Conservation (phyloP, 2,113 vertebrate species). For the Lagopus muta region DNA sequence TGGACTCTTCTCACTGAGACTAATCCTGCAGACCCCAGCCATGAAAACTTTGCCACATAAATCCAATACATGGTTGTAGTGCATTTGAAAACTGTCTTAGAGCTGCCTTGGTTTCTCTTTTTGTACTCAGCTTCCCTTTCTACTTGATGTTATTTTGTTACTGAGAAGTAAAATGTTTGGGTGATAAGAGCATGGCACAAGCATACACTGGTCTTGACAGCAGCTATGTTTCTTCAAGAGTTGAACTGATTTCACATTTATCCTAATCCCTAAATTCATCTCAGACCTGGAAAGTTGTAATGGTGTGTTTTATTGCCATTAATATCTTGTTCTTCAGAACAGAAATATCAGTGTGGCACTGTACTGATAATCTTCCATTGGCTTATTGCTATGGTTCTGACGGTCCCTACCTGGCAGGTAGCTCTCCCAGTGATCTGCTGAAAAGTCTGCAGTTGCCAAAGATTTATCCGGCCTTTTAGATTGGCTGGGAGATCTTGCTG, state of each 20-base stretch:
- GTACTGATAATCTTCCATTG: background rate
- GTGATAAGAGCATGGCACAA: background rate
- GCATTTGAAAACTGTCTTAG: background rate
- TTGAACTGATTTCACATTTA: background rate
- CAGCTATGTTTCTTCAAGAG: background rate
- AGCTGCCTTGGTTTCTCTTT: background rate
- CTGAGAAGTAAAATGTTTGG: background rate
- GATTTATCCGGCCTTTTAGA: background rate
- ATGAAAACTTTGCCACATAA: background rate
- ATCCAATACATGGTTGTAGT: background rate
- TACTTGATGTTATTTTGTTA: background rate
- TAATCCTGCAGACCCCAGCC: background rate
- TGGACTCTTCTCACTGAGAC: background rate
- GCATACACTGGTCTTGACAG: background rate
- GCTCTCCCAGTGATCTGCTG: background rate
- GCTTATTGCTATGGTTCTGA: background rate
- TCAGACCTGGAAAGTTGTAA: background rate
- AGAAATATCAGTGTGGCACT: background rate
- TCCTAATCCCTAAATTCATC: background rate
- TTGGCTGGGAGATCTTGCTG: background rate
- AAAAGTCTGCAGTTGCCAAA: background rate
- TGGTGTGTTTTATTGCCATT: rapidly evolving
- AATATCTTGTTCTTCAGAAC: background rate
- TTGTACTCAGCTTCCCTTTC: background rate
- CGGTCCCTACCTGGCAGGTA: background rate